These are phyloP conservation scores for Malurus splendens DNA, from an alignment of 2,797 vertebrate genomes.

Conservation along the genomic window DNA sequence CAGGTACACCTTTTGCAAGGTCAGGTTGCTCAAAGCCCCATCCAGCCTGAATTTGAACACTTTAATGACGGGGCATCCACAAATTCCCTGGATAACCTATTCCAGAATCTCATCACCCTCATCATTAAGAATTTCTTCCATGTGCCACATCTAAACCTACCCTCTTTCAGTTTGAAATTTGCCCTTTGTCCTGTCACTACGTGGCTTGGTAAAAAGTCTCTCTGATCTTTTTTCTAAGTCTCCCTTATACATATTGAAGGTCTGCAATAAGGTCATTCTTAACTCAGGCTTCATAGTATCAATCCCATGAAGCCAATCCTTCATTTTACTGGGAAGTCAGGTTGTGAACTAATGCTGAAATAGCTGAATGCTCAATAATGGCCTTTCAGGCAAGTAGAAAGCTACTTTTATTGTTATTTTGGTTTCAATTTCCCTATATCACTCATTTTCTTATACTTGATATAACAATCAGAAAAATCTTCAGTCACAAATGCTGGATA, in stretches of 20 bases:
- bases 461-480: not conserved
- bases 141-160: not conserved
- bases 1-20: not conserved
- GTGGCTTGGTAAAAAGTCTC: not conserved
- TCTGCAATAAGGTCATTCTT: not conserved
- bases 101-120: not conserved
- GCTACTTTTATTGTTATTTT: not conserved
- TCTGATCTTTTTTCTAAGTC: not conserved
- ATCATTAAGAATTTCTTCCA: not conserved
- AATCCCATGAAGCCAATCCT: not conserved
- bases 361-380: not conserved
- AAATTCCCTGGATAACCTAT: not conserved
- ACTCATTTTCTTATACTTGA: not conserved
- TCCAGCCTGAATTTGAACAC: not conserved
- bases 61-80: not conserved
- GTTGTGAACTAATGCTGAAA: not conserved
- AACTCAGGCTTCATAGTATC: rapidly evolving
- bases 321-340: not conserved
- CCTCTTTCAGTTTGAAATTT: not conserved
- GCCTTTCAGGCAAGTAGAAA: not conserved
- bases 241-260: not conserved
- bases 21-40: not conserved
- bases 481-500: not conserved
- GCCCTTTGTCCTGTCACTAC: not conserved
- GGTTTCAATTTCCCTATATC: not conserved